Evolutionary conservation across 2,797 vertebrate genomes (phyloP).

Genomic region (Bufotes viridis): DNA sequence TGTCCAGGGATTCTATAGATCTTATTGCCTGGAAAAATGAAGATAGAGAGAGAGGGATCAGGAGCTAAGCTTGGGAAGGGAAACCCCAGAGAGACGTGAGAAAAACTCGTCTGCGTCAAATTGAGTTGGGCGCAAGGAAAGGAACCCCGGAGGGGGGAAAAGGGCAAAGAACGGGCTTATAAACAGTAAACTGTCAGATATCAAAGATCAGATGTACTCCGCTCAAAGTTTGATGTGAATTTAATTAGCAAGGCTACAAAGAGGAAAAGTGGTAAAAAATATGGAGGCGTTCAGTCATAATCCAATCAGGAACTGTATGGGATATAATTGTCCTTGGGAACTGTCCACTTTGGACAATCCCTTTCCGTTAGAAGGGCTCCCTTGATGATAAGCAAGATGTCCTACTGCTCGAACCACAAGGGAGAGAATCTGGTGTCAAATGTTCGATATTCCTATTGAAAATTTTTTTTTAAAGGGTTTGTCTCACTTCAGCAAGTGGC

Average conservation of each 20-base stretch:
- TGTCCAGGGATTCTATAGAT: slow-evolving; percentile 36
- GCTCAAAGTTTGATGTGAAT: slow-evolving; percentile 2
- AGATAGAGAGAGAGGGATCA: slow-evolving; percentile 28
- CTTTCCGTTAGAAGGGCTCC: neutral
- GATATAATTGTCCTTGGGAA: too few species aligned
- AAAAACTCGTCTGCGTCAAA: slow-evolving; percentile 9
- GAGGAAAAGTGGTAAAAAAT: neutral
- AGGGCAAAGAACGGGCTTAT: slow-evolving; percentile 18
- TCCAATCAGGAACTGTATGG: neutral
- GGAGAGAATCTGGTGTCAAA: too few species aligned
- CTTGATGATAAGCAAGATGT: neutral
- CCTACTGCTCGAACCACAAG: neutral
- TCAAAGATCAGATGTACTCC: slow-evolving; percentile 1
- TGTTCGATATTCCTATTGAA: too few species aligned
- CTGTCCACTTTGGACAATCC: neutral
- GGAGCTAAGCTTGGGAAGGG: slow-evolving; percentile 12
- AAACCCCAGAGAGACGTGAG: slow-evolving; percentile 44
- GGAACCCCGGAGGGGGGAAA: neutral
- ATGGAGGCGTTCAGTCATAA: too few species aligned
- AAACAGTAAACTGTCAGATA: slow-evolving; percentile 18
- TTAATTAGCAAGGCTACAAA: slow-evolving; percentile 12
- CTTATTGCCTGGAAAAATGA: slow-evolving; percentile 49
- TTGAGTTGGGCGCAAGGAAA: slow-evolving; percentile 23
- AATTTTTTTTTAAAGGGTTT: too few species aligned
- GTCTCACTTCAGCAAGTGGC: too few species aligned